These are phyloP conservation scores for Crossaster papposus DNA, from an alignment of 53 echinoderm and acorn worm genomes.

Conservation along the genomic window DNA sequence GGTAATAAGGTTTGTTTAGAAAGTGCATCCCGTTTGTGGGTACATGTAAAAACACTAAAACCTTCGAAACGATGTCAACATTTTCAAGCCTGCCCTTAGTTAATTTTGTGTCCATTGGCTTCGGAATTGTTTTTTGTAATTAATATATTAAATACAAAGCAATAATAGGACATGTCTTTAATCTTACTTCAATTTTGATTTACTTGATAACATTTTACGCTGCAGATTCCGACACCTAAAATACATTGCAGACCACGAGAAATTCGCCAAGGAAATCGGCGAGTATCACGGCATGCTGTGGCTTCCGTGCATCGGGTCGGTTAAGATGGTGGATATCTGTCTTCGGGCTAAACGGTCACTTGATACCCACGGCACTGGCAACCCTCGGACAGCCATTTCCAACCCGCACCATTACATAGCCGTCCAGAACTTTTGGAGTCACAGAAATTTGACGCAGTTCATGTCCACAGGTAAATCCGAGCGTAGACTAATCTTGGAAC, in stretches of 20 bases:
- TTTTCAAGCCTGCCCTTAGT: too few species aligned
- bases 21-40: too few species aligned
- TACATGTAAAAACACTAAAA: too few species aligned
- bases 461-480: conserved; percentile 64
- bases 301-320: conserved; percentile 43
- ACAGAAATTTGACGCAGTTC: conserved; percentile 55
- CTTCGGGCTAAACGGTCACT: conserved; percentile 27
- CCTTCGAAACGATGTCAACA: too few species aligned
- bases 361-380: conserved; percentile 1
- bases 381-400: conserved; percentile 24
- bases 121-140: too few species aligned
- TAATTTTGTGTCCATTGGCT: too few species aligned
- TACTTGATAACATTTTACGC: background rate
- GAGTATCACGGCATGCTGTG: conserved; percentile 47
- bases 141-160: too few species aligned
- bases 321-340: conserved; percentile 33
- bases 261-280: background rate
- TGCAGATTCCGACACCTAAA: conserved; percentile 16
- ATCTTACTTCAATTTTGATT: too few species aligned
- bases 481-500: too few species aligned
- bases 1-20: too few species aligned
- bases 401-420: conserved; percentile 65
- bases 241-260: background rate
- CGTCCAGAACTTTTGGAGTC: conserved; percentile 66
- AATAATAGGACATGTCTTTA: background rate